Evolutionary conservation across 2,113 vertebrate species (phyloP), one percentile per base, ranked within the genome.

Genomic region (Pseudopipra pipra): DNA sequence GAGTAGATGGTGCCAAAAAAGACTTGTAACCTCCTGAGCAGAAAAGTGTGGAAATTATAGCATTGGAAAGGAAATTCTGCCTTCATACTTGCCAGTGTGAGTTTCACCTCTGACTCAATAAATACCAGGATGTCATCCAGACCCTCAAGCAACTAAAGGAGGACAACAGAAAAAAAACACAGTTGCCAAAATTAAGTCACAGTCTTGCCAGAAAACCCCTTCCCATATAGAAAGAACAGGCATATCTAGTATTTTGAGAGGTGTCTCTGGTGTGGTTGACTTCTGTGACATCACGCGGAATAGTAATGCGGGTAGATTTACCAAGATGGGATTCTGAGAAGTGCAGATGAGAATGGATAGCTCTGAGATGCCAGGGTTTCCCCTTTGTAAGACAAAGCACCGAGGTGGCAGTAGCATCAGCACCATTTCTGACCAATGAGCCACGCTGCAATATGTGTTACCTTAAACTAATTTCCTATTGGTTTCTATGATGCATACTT

Each of bases 1-100:
- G 79, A 86, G 39, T 49, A 75, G 63, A 33, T 31, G 39, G 59
- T 91, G 91, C 87, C 87, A 89, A 91, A 51, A 28, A 59, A 81
- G 87, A 75, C 55, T 81, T 61, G n/a, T 27, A 90, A 76, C 33
- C 46, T 85, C 79, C 66, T 52, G 43, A 78, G 67, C 31, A 89
- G 84, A 81, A n/a, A 35, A 55, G 66, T 56, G 68, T 47, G 2
- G 5, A 47, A 85, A 30, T 49, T 13, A 52, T 37, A 81, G 75
- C 35, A 39, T 46, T 14, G 33, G 56, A 88, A 93, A 68, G 68
- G 63, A 70, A 93, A 66, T 74, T 83, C 51, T 80, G 21, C 27
- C 51, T 67, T 61, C 41, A 55, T 18, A 61, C 15, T 61, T 41
- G 54, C 12, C 63, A 52, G 11, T 24, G 19, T 12, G 33, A 61